These are phyloP conservation scores for Paradoxurus hermaphroditus DNA, from an alignment of 2,113 vertebrate genomes.

Conservation along the genomic window DNA sequence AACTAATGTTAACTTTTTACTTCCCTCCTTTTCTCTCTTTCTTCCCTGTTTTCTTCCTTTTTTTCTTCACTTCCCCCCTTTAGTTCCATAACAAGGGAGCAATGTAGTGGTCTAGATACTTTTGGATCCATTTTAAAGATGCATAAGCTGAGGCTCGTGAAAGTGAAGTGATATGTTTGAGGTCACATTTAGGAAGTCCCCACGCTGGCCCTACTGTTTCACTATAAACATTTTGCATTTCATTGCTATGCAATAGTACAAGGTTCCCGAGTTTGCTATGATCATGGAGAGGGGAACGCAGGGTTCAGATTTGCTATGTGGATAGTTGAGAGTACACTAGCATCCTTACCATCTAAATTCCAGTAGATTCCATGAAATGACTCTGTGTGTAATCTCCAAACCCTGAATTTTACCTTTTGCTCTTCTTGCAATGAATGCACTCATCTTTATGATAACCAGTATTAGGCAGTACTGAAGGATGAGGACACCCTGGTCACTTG, in stretches of 20 bases:
- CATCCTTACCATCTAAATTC: neutral
- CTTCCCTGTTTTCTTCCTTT: neutral
- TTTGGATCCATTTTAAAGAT: neutral
- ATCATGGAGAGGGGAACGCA: neutral
- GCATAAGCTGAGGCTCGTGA: neutral
- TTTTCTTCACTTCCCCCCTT: neutral
- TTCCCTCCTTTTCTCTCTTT: neutral
- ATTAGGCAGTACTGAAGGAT: neutral
- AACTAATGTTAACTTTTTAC: neutral
- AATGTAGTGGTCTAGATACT: neutral
- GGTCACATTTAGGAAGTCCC: neutral
- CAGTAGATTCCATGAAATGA: neutral
- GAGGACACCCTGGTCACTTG: neutral
- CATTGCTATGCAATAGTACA: neutral
- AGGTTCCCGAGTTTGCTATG: neutral
- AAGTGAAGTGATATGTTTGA: neutral
- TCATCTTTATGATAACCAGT: neutral
- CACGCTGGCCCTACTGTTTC: accelerated
- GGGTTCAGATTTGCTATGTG: neutral
- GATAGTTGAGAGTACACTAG: neutral
- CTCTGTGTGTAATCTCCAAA: neutral
- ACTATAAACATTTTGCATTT: neutral
- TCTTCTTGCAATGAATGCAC: neutral
- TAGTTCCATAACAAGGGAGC: neutral
- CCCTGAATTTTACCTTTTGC: neutral